A percentile compares a stretch with the other conserved stretches of the same genome.
Conservation (phyloP, 2,797 vertebrate species). For the Danio jaintianensis region DNA sequence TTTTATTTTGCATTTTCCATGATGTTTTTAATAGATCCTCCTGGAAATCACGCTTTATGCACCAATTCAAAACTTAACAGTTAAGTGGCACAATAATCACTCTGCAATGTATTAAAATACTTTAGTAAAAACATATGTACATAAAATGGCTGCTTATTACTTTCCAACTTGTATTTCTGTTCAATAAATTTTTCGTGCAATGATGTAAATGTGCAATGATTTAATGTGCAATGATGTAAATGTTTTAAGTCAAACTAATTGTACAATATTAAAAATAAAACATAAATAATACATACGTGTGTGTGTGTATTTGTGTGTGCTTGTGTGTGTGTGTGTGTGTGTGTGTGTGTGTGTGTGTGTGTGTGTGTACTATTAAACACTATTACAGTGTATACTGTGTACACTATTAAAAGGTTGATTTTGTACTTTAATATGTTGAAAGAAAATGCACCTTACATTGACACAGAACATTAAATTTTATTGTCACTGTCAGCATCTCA, state of each 20-base stretch:
- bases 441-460: background rate
- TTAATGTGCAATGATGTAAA: too few relatives aligned
- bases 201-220: too few relatives aligned
- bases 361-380: too few relatives aligned
- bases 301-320: too few relatives aligned
- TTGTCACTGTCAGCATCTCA: background rate
- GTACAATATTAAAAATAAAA: too few relatives aligned
- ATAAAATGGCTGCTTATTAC: background rate
- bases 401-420: background rate
- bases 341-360: too few relatives aligned
- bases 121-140: background rate
- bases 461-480: background rate
- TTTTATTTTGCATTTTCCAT: background rate
- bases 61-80: background rate
- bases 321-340: too few relatives aligned
- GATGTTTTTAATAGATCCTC: background rate
- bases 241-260: too few relatives aligned
- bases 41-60: background rate
- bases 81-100: background rate
- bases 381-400: too few relatives aligned
- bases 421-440: background rate
- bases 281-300: too few relatives aligned
- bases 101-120: background rate
- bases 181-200: too few relatives aligned
- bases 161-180: too few relatives aligned